Evolutionary conservation across 2,113 vertebrate species (phyloP).

Genomic region (Piprites chloris): DNA sequence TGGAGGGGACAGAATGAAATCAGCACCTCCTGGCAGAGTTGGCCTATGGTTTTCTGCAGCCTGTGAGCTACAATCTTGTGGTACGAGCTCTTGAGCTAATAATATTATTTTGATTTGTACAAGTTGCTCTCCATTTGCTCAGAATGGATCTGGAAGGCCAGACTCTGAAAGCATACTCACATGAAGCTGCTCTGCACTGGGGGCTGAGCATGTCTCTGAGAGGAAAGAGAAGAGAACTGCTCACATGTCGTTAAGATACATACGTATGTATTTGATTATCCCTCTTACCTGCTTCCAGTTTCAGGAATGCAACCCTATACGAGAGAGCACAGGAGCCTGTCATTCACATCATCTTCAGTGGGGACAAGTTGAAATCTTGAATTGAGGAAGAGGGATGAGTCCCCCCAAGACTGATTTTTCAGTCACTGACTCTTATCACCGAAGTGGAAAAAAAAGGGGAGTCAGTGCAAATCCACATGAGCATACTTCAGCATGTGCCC

Average conservation of each 20-base stretch:
- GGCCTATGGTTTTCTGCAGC: conserved; percentile 27
- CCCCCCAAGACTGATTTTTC: background rate
- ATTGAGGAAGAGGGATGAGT: background rate
- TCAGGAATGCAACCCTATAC: background rate
- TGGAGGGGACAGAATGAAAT: background rate
- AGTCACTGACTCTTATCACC: background rate
- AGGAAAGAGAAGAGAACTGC: background rate
- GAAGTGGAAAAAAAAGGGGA: background rate
- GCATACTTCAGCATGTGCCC: background rate
- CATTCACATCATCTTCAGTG: background rate
- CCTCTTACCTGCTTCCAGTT: background rate
- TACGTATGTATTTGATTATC: background rate
- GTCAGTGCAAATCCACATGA: background rate
- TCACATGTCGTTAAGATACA: background rate
- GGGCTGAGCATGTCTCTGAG: background rate
- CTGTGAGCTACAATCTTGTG: background rate
- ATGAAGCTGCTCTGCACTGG: background rate
- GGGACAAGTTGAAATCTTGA: background rate
- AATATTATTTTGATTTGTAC: background rate
- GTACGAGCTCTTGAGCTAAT: background rate
- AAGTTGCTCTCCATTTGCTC: conserved; percentile 43
- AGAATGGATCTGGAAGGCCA: conserved; percentile 29
- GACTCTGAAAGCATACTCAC: background rate
- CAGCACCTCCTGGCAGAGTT: background rate
- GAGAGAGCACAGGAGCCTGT: background rate